phyloP scores from a whole-genome alignment of 2,113 vertebrate genomes.

The Platichthys stellatus region DNA sequence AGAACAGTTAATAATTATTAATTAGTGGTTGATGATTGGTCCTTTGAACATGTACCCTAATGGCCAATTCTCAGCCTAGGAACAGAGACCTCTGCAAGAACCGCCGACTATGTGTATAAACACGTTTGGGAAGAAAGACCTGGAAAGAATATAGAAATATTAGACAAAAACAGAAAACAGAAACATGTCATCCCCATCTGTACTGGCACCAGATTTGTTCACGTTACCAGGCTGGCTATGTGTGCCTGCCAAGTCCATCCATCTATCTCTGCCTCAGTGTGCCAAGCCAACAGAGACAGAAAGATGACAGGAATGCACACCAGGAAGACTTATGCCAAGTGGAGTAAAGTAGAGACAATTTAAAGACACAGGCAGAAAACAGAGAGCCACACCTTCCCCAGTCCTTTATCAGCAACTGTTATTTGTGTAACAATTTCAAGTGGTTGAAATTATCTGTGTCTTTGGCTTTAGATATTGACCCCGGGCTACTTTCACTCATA shows the following conservation, averaged over 20 bases:
- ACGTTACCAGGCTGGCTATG: constrained; percentile 75
- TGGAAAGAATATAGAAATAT: constrained; percentile 74
- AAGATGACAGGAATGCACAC: constrained; percentile 61
- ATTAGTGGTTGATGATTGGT: constrained; percentile 81
- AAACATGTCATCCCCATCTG: constrained; percentile 80
- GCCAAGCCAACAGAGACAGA: constrained; percentile 69
- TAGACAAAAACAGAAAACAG: constrained; percentile 75
- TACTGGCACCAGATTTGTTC: constrained; percentile 73
- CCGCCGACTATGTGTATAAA: constrained; percentile 66
- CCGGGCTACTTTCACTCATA: constrained; percentile 62
- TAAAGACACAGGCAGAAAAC: constrained; percentile 30
- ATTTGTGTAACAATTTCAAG: constrained; percentile 71
- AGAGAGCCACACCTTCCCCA: constrained; percentile 42
- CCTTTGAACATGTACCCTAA: constrained; percentile 78
- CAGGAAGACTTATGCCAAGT: constrained; percentile 66
- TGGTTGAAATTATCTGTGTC: constrained; percentile 52
- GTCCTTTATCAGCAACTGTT: constrained; percentile 49
- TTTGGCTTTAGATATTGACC: constrained; percentile 66
- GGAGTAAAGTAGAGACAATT: constrained; percentile 43
- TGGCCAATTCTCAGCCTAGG: constrained; percentile 68
- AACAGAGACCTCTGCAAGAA: constrained; percentile 61
- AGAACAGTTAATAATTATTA: constrained; percentile 83
- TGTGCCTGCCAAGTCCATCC: constrained; percentile 75
- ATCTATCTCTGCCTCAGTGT: constrained; percentile 64
- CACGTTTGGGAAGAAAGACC: constrained; percentile 67